Base-by-base conservation (phyloP, 2,797 vertebrate species). In the Numenius phaeopus region DNA sequence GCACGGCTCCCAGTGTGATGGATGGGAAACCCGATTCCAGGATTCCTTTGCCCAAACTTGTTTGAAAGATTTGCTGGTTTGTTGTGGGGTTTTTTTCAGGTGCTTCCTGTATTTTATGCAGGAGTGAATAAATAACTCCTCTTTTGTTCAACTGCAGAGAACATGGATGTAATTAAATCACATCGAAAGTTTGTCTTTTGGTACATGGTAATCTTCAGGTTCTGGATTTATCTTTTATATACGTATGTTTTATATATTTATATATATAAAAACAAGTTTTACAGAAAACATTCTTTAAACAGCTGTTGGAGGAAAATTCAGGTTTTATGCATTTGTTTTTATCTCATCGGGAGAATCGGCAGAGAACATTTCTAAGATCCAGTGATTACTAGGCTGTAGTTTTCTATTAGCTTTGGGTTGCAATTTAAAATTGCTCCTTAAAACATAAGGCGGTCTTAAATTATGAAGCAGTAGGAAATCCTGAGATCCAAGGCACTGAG, bases 361-460 rank as follows among this genome's bases (percentile, higher is more conserved):
- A 89, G 86, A 64, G 64, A 50, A n/a, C 12, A 2, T 65, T 97
- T 95, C 67, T 70, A 50, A 92, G 73, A 93, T 87, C 67, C 0
- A 0, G 8, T 89, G 78, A 95, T 95, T 93, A 69, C 80, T 81
- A 70, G 42, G 86, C 78, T 95, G 47, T 67, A 80, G 59, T 93
- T 96, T 94, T 87, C 65, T 92, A 13, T 80, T 87, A 66, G 58
- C n/a, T 91, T 89, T 89, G 65, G 61, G 39, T 89, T 85, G 42
- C 78, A 83, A 52, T 94, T 89, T 83, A 77, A 92, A 95, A 92
- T 83, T 79, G 55, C 34, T 78, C 66, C 39, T 79, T 90, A 88
- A 91, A 91, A 88, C 77, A 85, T 83, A 81, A 94, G 64, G 52
- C 81, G 44, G 21, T 90, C 87, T 87, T 87, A 83, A 91, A 90